Evolutionary conservation across 1,140 invertebrate genomes (phyloP), one percentile per base, ranked within the genome.

Genomic region (Camponotus vicinus): DNA sequence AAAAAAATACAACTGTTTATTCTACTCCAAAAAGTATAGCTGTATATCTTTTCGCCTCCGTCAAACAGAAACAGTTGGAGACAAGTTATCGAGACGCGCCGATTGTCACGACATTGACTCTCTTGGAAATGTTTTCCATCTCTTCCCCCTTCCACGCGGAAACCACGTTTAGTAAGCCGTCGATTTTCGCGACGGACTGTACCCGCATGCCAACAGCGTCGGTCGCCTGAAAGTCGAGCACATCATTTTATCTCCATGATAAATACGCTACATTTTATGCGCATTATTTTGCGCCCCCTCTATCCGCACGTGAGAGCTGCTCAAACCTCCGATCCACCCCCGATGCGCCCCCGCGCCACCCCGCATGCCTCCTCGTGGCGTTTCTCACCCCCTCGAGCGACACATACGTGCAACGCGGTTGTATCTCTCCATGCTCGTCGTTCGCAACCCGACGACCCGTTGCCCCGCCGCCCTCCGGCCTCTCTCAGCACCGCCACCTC

Each of bases 181-280:
- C 59, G 78, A 88, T 88, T 89, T 89, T 90, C 90, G 8, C n/a
- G 34, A 32, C 76, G 86, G 90, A 89, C 87, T 91, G 87, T 91
- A 90, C 85, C 75, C 86, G 88, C 90, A 90, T 92, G 91, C 87
- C 87, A 91, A 90, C 90, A 93, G 86, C 91, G 88, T 91, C 88
- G 91, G 91, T 90, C 91, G 91, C 90, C 89, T 91, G 91, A 94
- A 94, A 94, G 93, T 93, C 92, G 93, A 92, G 93, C 93, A 92
- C 94, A 94, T 94, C 93, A 94, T 94, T 95, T 95, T 95, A 94
- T 95, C 93, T 94, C 90, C 92, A 92, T 95, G 94, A 95, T 95
- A 94, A 95, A 95, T 95, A 94, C 92, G 94, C 93, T 93, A 94
- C 94, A 95, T 94, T 95, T 95, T 94, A 94, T 94, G 94, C 94